These are phyloP conservation scores for Cryptus viduatorius DNA, from an alignment of 2,888 invertebrate genomes.

Conservation along the genomic window DNA sequence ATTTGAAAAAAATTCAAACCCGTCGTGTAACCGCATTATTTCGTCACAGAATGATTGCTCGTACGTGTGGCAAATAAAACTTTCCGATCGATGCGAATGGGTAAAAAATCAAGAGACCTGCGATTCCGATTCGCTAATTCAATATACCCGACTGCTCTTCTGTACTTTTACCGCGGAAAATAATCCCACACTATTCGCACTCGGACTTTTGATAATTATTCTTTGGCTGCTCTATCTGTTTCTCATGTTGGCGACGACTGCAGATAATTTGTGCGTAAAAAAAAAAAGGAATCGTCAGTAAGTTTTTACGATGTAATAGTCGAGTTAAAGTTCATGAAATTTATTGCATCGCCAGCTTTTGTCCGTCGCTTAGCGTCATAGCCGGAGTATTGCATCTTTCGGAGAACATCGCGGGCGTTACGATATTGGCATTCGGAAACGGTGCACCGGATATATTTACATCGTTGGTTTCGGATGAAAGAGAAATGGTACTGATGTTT, in stretches of 20 bases:
- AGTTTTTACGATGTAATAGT: background rate
- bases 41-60: constrained; percentile 81
- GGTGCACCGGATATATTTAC: constrained; percentile 90
- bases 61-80: constrained; percentile 80
- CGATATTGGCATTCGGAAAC: constrained; percentile 90
- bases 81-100: constrained; percentile 82
- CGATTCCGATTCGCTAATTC: constrained; percentile 76
- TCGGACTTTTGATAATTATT: constrained; percentile 79
- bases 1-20: too few species aligned
- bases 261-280: constrained; percentile 86
- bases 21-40: constrained; percentile 8
- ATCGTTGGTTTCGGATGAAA: constrained; percentile 86
- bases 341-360: constrained; percentile 84
- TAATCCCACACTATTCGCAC: constrained; percentile 68
- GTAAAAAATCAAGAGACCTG: constrained; percentile 81
- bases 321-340: background rate
- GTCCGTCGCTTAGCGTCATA: constrained; percentile 86
- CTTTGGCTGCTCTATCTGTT: constrained; percentile 86
- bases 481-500: constrained; percentile 82
- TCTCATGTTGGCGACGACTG: constrained; percentile 86
- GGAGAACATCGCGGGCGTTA: constrained; percentile 88
- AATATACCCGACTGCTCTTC: constrained; percentile 83
- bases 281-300: background rate
- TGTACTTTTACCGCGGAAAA: constrained; percentile 79
- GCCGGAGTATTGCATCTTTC: constrained; percentile 85